These are phyloP conservation scores for Hippocampus mohnikei DNA, from an alignment of 2,113 vertebrate genomes.

Conservation along the genomic window DNA sequence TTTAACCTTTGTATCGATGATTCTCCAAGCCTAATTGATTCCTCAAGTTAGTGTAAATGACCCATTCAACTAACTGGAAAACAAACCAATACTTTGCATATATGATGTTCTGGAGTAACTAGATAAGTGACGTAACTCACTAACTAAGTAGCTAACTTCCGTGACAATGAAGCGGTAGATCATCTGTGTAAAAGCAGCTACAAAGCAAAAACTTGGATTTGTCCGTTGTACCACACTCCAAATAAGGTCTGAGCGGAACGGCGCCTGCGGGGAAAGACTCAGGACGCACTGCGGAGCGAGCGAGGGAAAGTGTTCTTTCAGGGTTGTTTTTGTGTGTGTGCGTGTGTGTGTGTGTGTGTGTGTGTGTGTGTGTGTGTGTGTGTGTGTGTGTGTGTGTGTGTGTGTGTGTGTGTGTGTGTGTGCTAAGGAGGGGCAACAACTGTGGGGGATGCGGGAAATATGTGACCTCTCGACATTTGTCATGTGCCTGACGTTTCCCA, in stretches of 20 bases:
- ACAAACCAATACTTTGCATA: no score
- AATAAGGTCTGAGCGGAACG: conserved; percentile 65
- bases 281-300: conserved; percentile 53
- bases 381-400: no score
- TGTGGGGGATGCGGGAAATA: conserved; percentile 53
- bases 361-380: background rate
- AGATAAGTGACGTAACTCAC: background rate
- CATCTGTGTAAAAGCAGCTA: background rate
- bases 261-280: conserved; percentile 51
- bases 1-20: no score
- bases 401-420: background rate
- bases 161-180: background rate
- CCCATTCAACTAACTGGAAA: no score
- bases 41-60: no score
- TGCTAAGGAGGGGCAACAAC: conserved; percentile 9
- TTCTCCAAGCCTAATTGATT: no score
- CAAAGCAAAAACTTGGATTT: conserved; percentile 32
- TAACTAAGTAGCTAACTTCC: background rate
- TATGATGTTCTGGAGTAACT: no score
- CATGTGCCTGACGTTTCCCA: conserved; percentile 63
- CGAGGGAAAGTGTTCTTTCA: conserved; percentile 7
- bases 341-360: background rate
- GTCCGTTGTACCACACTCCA: conserved; percentile 71
- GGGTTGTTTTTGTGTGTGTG: background rate
- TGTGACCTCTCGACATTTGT: conserved; percentile 64